Evolutionary conservation across 2,113 vertebrate species (phyloP), one percentile per base, ranked within the genome.

Genomic region (Dipodomys ordii): DNA sequence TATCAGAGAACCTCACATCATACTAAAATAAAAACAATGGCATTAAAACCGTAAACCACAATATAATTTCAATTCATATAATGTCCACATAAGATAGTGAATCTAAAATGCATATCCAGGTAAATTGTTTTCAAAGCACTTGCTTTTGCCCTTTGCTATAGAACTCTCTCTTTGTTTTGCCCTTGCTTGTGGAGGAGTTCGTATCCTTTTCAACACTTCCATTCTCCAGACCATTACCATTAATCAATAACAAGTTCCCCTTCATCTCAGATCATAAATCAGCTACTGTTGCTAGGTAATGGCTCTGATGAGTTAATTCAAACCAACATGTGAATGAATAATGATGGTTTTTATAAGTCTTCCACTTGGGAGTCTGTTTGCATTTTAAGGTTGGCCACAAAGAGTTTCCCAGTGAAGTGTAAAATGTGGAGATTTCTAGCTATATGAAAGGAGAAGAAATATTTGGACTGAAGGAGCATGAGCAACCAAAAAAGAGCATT

Each of bases 221-320:
- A 87, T 87, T 94, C 95, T 90, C 69, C 18, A 96, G 67, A 19
- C 15, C 79, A 94, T 93, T 88, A 83, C 62, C 44, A 92, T 93
- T 94, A 94, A 96, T 93, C 92, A 94, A 86, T 83, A 79, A 22
- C 62, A 93, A 96, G 46, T 87, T 96, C 83, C 93, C 68, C 84
- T 86, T 83, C 91, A 93, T 93, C 88, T 94, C 71, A 88, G 67
- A 93, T 93, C 86, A 92, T 91, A 88, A 96, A 96, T 95, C 91
- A 93, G 67, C 69, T 65, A 76, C 44, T 68, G 88, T 86, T 94
- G 72, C 80, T 69, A 68, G 76, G 83, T 94, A 95, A 94, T 95
- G 91, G 80, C 27, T 88, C 92, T 88, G 95, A 96, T 87, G 76
- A 94, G 86, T 84, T 93, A 95, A 92, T 94, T 93, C 86, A 93